A percentile compares a stretch with the other conserved stretches of the same genome.
Conservation (phyloP, 2,888 invertebrate genomes). For the Steinernema hermaphroditum region DNA sequence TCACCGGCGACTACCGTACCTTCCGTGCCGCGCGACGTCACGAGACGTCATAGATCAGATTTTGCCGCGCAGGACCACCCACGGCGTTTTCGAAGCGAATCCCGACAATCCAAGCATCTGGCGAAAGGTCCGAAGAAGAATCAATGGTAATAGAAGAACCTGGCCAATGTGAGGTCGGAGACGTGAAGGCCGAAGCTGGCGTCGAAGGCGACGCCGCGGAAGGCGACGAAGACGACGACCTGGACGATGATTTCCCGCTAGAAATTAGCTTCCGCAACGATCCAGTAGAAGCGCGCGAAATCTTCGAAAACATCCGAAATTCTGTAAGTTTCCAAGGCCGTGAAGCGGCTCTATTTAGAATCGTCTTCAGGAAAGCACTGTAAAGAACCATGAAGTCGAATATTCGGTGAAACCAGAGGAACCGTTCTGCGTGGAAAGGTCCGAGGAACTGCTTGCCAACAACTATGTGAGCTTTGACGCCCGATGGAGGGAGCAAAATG, state of each 20-base stretch:
- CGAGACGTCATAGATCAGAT: neutral
- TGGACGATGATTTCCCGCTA: neutral
- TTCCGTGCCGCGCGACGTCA: neutral
- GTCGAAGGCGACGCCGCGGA: neutral
- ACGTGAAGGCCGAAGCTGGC: neutral
- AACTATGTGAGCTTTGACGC: neutral
- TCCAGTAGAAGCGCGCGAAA: neutral
- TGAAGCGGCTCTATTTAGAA: neutral
- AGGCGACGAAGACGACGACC: neutral
- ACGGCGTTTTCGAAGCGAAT: neutral
- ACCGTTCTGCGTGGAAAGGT: no score
- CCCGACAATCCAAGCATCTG: neutral
- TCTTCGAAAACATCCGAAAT: neutral
- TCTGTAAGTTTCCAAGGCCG: neutral
- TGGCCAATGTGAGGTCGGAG: neutral
- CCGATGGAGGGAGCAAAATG: no score
- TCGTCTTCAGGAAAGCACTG: slow-evolving; percentile 74
- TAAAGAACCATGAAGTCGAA: slow-evolving; percentile 72
- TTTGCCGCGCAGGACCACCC: slow-evolving; percentile 17
- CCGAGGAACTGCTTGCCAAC: neutral
- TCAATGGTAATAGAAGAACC: slow-evolving; percentile 9
- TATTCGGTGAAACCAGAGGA: slow-evolving; percentile 77
- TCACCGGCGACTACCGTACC: no score
- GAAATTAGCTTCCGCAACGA: neutral
- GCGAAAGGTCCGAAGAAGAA: neutral